These are phyloP conservation scores for Agrotis clavis DNA, from an alignment of 2,888 invertebrate genomes.

Conservation along the genomic window DNA sequence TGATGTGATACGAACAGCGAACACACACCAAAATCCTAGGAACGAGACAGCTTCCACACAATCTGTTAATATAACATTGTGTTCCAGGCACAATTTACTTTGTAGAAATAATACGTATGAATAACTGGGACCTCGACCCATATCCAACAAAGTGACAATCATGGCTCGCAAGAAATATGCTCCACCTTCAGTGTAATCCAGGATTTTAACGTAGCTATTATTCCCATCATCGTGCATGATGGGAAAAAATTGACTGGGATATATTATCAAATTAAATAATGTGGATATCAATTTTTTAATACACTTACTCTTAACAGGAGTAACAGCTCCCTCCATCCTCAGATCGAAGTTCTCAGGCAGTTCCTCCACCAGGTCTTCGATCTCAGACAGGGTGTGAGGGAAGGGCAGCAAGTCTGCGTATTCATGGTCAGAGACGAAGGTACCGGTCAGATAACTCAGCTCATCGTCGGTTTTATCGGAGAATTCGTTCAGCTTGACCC, in stretches of 20 bases:
- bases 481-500: conserved; percentile 73
- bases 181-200: too few species aligned
- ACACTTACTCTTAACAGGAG: conserved; percentile 72
- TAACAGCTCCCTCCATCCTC: conserved; percentile 73
- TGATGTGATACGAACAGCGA: neutral
- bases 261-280: neutral
- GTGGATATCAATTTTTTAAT: too few species aligned
- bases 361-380: conserved; percentile 61
- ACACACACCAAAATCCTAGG: too few species aligned
- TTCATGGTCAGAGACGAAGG: conserved; percentile 49
- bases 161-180: neutral
- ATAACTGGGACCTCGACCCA: neutral
- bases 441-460: conserved; percentile 63
- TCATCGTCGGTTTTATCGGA: conserved; percentile 72
- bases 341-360: conserved; percentile 75
- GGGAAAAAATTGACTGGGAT: too few species aligned
- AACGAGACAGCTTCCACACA: neutral
- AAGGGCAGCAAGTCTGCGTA: conserved; percentile 60
- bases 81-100: neutral
- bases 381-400: conserved; percentile 67
- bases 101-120: neutral
- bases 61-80: too few species aligned
- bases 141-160: neutral
- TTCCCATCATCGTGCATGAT: too few species aligned
- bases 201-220: neutral